Percentiles rank a stretch among this genome's conserved stretches.
Evolutionary conservation across 2,797 vertebrate species (phyloP).

Genomic region (Acanthornis magna): DNA sequence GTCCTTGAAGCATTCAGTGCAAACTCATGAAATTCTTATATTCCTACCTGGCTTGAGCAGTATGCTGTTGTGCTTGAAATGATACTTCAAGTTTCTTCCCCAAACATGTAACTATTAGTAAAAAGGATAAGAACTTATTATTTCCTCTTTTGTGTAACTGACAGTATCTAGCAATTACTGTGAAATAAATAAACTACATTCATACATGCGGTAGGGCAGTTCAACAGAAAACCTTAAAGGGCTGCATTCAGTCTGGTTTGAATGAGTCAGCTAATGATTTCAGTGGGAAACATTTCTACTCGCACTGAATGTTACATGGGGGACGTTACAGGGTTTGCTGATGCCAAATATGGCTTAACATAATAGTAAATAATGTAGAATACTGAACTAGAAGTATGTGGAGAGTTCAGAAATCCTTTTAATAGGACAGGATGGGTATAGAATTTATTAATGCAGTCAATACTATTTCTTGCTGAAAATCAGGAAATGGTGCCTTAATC

Average conservation of each 20-base stretch:
- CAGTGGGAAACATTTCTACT: background rate
- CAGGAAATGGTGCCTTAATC: background rate
- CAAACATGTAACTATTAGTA: background rate
- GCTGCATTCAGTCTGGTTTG: background rate
- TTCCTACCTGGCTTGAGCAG: constrained; percentile 65
- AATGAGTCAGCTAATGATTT: background rate
- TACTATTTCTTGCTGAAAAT: constrained; percentile 5
- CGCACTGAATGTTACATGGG: background rate
- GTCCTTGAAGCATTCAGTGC: background rate
- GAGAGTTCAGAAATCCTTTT: background rate
- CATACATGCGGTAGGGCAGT: background rate
- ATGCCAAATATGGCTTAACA: background rate
- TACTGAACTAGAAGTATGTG: background rate
- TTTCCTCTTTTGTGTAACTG: background rate
- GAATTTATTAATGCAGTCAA: background rate
- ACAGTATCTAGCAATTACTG: background rate
- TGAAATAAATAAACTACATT: background rate
- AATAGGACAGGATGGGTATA: background rate
- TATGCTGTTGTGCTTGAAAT: background rate
- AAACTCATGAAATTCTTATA: background rate
- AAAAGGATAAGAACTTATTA: background rate
- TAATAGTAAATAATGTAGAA: background rate
- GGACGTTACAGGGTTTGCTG: background rate
- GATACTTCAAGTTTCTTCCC: background rate
- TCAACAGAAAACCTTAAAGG: background rate